Conservation (phyloP, 2,888 invertebrate genomes). For the Megastigmus dorsalis region DNA sequence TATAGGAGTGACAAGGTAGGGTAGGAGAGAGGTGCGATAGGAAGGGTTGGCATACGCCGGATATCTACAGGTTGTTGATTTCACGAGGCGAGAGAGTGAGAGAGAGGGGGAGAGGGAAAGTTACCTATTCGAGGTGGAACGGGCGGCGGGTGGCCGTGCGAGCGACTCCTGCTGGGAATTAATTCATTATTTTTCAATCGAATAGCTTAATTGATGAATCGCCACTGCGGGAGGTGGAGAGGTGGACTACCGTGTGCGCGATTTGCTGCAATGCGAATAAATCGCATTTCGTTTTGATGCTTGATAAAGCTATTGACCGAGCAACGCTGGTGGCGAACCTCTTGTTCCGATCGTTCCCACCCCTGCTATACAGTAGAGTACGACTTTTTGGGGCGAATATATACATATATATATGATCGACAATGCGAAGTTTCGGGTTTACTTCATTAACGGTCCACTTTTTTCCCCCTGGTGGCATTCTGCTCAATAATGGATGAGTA, state of each 20-base stretch:
- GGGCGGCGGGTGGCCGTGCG: no score
- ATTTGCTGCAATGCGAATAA: slow-evolving; percentile 51
- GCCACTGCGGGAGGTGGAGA: no score
- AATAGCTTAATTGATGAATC: slow-evolving; percentile 60
- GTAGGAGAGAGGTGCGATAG: not conserved
- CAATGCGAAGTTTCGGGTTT: no score
- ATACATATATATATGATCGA: no score
- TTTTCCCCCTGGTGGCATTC: no score
- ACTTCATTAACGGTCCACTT: no score
- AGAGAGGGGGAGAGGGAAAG: no score
- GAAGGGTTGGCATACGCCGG: slow-evolving; percentile 24
- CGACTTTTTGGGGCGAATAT: not conserved
- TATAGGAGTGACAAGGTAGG: not conserved
- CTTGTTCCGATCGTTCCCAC: not conserved
- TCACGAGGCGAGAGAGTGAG: slow-evolving; percentile 50
- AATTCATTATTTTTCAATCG: slow-evolving; percentile 64
- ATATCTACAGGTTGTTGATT: slow-evolving; percentile 69
- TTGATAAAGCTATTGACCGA: slow-evolving; percentile 60
- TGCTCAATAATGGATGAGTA: no score
- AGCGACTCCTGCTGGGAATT: slow-evolving; percentile 55
- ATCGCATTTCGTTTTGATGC: slow-evolving; percentile 57
- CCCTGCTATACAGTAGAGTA: no score
- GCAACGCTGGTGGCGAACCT: no score
- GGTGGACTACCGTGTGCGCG: not conserved
- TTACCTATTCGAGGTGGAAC: no score